phyloP scores from a whole-genome alignment of 2,888 invertebrate genomes.

The Epicampocera succincta region DNA sequence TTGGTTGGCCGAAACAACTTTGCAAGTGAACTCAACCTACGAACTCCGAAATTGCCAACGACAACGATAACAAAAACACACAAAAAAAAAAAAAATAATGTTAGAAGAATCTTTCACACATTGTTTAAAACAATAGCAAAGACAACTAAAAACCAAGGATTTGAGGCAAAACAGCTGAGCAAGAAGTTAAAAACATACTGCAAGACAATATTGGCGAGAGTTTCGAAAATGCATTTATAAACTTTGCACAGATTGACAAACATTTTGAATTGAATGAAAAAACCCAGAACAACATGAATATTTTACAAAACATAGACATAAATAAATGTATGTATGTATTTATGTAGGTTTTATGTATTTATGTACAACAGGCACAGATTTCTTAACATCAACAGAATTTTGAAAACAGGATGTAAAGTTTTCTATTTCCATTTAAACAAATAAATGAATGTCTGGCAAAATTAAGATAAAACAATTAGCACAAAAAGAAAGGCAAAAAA shows the following conservation, averaged over 20 bases:
- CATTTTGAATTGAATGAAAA: conserved; percentile 51
- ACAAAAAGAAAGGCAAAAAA: too few relatives aligned
- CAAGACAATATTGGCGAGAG: conserved; percentile 32
- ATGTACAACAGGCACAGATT: conserved; percentile 40
- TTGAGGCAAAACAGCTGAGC: conserved; percentile 1
- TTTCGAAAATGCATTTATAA: conserved; percentile 54
- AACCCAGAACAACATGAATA: conserved; percentile 45
- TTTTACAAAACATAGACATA: conserved; percentile 38
- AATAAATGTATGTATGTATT: background rate
- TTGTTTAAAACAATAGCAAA: background rate
- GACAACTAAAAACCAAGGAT: conserved; percentile 2
- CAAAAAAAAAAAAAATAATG: conserved; percentile 17
- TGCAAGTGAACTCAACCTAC: background rate
- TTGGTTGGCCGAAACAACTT: conserved; percentile 33
- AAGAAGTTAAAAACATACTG: background rate
- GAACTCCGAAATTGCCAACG: background rate
- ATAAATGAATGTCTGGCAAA: conserved; percentile 59
- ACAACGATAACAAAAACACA: too few relatives aligned
- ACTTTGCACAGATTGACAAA: conserved; percentile 70
- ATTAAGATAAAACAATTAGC: conserved; percentile 60
- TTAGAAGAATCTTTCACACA: conserved; percentile 5
- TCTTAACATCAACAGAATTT: conserved; percentile 45
- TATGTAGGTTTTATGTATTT: too few relatives aligned
- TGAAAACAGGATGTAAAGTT: conserved; percentile 54
- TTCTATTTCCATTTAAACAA: conserved; percentile 37